phyloP scores from a whole-genome alignment of 1,140 invertebrate genomes.

The Caenorhabditis tropicalis region DNA sequence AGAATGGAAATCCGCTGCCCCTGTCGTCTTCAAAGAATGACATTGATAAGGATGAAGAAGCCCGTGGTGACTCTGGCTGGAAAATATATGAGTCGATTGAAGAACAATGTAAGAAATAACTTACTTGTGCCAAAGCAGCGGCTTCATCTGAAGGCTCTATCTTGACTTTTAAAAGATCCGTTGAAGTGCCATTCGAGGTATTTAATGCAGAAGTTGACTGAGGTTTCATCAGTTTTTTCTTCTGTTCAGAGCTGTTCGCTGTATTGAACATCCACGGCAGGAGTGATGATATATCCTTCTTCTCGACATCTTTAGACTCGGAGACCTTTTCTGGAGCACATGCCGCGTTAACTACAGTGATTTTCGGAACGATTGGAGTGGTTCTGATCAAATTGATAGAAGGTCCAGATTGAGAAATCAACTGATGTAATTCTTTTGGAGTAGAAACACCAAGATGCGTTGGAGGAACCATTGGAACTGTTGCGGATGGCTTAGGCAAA shows the following conservation, averaged over 20 bases:
- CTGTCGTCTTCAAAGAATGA: neutral
- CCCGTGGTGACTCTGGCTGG: neutral
- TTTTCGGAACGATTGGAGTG: conserved; percentile 14
- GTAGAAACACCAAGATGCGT: too few relatives aligned
- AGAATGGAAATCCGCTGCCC: neutral
- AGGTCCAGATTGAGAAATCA: neutral
- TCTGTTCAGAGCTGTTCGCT: neutral
- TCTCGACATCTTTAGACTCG: neutral
- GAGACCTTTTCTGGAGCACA: neutral
- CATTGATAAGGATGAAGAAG: conserved; percentile 11
- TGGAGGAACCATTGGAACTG: too few relatives aligned
- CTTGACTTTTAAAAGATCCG: too few relatives aligned
- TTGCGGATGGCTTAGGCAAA: too few relatives aligned
- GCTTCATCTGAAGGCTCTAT: neutral
- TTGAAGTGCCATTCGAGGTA: neutral
- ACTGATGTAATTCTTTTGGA: too few relatives aligned
- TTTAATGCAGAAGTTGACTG: neutral
- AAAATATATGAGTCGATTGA: neutral
- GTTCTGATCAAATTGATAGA: neutral
- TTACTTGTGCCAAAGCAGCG: neutral
- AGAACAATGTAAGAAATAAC: neutral
- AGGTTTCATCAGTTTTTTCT: neutral
- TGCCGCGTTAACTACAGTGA: neutral
- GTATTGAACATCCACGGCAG: neutral
- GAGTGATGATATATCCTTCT: neutral